Evolutionary conservation across 2,888 invertebrate species (phyloP).

Genomic region (Gandaritis pyraliata): DNA sequence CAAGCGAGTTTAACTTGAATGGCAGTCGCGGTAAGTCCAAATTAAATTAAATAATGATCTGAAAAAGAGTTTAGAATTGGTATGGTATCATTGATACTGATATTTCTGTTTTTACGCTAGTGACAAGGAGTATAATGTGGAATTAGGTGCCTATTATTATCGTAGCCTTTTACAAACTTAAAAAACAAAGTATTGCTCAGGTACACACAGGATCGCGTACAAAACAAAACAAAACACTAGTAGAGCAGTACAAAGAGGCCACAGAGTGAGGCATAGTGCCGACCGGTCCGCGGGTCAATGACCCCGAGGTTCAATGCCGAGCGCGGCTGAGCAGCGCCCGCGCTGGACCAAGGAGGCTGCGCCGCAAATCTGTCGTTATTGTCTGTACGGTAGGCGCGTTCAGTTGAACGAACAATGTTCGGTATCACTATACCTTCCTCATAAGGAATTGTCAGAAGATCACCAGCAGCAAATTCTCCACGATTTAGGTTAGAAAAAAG

Average conservation of each 20-base stretch:
- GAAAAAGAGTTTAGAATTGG: no score
- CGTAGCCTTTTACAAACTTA: not conserved
- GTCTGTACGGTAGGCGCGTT: not conserved
- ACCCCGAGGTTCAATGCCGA: slow-evolving; percentile 33
- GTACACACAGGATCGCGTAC: slow-evolving; percentile 4
- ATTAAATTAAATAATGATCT: no score
- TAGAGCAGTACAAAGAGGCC: slow-evolving; percentile 26
- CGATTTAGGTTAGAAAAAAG: no score
- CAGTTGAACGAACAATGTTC: not conserved
- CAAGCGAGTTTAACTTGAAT: no score
- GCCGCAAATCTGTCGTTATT: slow-evolving; percentile 15
- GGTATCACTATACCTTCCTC: not conserved
- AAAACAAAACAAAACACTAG: slow-evolving; percentile 19
- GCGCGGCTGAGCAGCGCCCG: slow-evolving; percentile 10
- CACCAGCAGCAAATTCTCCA: no score
- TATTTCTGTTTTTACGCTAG: no score
- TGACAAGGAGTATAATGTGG: no score
- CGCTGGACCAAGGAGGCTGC: slow-evolving; percentile 22
- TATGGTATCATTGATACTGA: no score
- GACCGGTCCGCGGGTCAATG: slow-evolving; percentile 32
- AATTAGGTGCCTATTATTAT: not conserved
- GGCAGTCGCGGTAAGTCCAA: no score
- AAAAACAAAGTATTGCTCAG: not conserved
- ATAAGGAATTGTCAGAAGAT: no score
- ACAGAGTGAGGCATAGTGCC: slow-evolving; percentile 4